Evolutionary conservation across 2,797 vertebrate species (phyloP).

Genomic region (Danionella dracula): DNA sequence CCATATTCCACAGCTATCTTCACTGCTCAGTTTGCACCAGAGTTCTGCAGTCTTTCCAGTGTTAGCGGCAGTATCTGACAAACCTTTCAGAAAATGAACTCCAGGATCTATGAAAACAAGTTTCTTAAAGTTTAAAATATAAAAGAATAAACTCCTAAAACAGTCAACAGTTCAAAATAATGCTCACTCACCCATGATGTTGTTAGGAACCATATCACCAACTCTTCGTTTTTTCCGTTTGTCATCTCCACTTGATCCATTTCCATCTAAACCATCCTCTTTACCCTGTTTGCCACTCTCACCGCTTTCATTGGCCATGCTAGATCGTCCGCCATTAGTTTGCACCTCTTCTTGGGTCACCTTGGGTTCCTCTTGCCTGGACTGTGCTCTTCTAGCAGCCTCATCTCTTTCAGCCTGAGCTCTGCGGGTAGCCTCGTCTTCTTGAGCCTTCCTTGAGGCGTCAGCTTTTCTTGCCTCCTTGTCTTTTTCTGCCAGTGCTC

Average conservation of each 20-base stretch:
- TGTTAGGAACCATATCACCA: constrained; percentile 52
- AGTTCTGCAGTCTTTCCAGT: constrained; percentile 68
- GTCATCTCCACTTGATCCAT: constrained; percentile 11
- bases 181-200: constrained; percentile 48
- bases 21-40: constrained; percentile 73
- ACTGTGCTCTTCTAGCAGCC: background rate
- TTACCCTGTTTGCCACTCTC: background rate
- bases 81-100: constrained; percentile 69
- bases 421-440: background rate
- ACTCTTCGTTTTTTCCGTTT: constrained; percentile 50
- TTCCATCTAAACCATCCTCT: constrained; percentile 9
- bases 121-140: too few species aligned
- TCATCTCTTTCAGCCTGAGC: background rate
- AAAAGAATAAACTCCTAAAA: too few species aligned
- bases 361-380: background rate
- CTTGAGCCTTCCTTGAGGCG: background rate
- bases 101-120: constrained; percentile 51
- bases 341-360: background rate
- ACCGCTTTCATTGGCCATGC: background rate
- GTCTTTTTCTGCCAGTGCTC: constrained; percentile 36
- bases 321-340: background rate
- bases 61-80: constrained; percentile 65
- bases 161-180: too few species aligned
- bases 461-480: too few species aligned
- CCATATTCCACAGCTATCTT: constrained; percentile 71